phyloP scores from a whole-genome alignment of 2,797 vertebrate species.

The Todus mexicanus region DNA sequence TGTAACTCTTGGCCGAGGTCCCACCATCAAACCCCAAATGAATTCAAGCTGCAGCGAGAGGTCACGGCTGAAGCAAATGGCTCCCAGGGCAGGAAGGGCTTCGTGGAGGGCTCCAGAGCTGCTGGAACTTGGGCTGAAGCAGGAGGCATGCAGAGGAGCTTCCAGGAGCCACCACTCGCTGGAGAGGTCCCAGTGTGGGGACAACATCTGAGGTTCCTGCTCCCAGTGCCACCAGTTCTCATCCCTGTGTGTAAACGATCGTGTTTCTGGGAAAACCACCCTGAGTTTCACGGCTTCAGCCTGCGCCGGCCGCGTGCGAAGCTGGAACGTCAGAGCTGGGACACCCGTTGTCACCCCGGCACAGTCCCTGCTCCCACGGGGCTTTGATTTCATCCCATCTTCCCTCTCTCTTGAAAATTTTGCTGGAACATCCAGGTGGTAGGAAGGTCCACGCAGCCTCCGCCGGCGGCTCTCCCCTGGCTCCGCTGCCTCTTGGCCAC shows the following conservation, averaged over 20 bases:
- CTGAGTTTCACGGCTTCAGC: no score
- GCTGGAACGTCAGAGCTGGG: not conserved
- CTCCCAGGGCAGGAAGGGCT: not conserved
- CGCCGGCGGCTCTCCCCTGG: not conserved
- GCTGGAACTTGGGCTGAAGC: not conserved
- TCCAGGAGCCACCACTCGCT: not conserved
- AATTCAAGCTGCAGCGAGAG: not conserved
- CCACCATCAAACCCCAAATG: constrained; percentile 21
- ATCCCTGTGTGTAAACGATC: not conserved
- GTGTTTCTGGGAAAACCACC: not conserved
- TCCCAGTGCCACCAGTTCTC: accelerated
- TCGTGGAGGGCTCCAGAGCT: not conserved
- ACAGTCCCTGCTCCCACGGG: accelerated
- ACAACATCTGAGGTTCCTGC: not conserved
- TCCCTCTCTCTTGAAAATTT: not conserved
- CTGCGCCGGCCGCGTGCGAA: no score
- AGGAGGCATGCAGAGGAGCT: not conserved
- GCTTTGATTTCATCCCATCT: not conserved
- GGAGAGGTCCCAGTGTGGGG: not conserved
- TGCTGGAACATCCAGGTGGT: not conserved
- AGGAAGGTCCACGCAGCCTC: not conserved
- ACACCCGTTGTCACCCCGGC: accelerated
- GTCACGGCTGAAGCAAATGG: not conserved
- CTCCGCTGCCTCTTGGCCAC: not conserved
- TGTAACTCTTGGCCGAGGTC: not conserved